Conservation (phyloP, 1,140 invertebrate genomes). For the Cataglyphis hispanica region DNA sequence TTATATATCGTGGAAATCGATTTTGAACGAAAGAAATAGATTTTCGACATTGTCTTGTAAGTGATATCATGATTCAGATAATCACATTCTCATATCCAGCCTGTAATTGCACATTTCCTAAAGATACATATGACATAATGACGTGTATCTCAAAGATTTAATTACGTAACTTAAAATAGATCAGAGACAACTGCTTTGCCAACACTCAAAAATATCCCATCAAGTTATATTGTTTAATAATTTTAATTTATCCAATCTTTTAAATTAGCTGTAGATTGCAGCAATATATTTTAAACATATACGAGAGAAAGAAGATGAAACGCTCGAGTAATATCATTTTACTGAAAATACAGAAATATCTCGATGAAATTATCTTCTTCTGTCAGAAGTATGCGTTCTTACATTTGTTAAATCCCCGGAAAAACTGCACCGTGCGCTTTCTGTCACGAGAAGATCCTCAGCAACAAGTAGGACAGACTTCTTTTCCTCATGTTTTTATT, state of each 20-base stretch:
- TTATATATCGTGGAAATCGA: slow-evolving; percentile 10
- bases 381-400: slow-evolving; percentile 7
- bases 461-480: slow-evolving; percentile 31
- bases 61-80: neutral
- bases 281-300: neutral
- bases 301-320: neutral
- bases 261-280: neutral
- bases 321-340: neutral
- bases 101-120: neutral
- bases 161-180: neutral
- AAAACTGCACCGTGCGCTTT: neutral
- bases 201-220: neutral
- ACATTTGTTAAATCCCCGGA: slow-evolving; percentile 32
- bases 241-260: neutral
- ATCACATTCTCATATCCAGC: neutral
- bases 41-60: neutral
- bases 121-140: neutral
- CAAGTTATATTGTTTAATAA: slow-evolving; percentile 23
- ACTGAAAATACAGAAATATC: slow-evolving; percentile 4
- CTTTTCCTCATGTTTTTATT: neutral
- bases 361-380: slow-evolving; percentile 26
- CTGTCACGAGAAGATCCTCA: neutral
- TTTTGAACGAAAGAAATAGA: slow-evolving; percentile 26
- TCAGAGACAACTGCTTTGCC: neutral
- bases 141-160: neutral